Evolutionary conservation across 2,797 vertebrate genomes (phyloP).

Genomic region (Coendou prehensilis): DNA sequence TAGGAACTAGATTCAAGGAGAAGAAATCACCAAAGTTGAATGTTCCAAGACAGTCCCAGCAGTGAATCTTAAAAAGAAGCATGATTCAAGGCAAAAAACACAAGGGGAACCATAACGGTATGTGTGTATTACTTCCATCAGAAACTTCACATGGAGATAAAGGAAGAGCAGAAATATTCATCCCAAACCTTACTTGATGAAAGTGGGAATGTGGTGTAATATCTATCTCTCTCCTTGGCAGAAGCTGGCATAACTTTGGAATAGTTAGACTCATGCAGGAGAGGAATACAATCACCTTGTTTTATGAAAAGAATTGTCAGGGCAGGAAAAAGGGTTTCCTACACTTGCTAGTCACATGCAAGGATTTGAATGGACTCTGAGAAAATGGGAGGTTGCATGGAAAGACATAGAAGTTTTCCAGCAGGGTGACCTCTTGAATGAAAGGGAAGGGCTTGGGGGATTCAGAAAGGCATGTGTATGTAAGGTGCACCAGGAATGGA

Average conservation of each 20-base stretch:
- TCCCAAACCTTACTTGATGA: not conserved
- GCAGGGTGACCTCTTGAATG: not conserved
- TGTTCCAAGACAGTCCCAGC: not conserved
- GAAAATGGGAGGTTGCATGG: not conserved
- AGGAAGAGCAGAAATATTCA: conserved; percentile 2
- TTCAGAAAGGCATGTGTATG: not conserved
- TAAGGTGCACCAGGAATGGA: not conserved
- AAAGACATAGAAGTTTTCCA: not conserved
- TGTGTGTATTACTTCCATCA: not conserved
- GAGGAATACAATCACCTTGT: not conserved
- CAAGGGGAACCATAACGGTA: not conserved
- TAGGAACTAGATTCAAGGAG: not conserved
- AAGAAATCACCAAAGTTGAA: not conserved
- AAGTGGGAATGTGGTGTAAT: not conserved
- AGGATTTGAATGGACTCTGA: not conserved
- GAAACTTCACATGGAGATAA: not conserved
- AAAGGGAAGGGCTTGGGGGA: not conserved
- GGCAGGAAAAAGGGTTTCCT: not conserved
- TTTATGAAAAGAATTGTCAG: not conserved
- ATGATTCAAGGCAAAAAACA: not conserved
- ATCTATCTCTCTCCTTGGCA: not conserved
- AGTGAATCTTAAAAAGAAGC: not conserved
- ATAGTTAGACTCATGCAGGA: not conserved
- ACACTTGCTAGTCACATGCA: not conserved
- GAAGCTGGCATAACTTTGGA: conserved; percentile 5